These are phyloP conservation scores for Pseudochirops cupreus DNA, from an alignment of 2,797 vertebrate genomes.

Conservation along the genomic window DNA sequence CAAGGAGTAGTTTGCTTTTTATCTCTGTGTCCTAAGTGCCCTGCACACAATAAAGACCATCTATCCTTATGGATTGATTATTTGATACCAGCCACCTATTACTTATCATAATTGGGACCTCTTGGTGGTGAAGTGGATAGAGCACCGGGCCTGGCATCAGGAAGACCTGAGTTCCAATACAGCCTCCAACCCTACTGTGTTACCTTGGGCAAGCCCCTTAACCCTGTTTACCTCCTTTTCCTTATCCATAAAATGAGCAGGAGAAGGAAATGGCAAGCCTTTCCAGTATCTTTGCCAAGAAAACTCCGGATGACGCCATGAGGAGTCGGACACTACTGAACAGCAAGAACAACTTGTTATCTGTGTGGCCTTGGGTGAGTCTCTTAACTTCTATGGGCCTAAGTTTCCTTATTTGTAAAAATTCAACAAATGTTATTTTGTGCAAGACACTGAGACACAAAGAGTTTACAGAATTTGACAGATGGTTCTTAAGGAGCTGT, in stretches of 20 bases:
- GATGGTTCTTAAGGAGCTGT: not conserved
- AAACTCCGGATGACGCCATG: too few species aligned
- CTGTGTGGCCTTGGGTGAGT: not conserved
- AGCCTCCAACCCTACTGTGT: too few species aligned
- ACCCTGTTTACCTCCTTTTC: not conserved
- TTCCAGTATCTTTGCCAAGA: too few species aligned
- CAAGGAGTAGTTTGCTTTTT: not conserved
- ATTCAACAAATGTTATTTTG: not conserved
- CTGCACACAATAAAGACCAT: too few species aligned
- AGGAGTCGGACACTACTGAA: too few species aligned
- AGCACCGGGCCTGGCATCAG: too few species aligned
- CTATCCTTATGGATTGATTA: too few species aligned
- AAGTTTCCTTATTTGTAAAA: not conserved
- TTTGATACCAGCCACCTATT: too few species aligned
- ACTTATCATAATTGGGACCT: too few species aligned
- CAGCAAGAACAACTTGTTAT: not conserved
- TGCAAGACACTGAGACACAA: not conserved
- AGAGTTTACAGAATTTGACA: not conserved
- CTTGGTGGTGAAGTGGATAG: too few species aligned
- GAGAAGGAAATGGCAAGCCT: not conserved
- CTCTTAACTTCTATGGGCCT: not conserved
- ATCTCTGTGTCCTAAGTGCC: not conserved
- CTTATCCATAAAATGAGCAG: not conserved
- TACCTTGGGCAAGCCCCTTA: too few species aligned
- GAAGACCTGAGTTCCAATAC: too few species aligned